A percentile compares a stretch with the other conserved stretches of the same genome.
These are phyloP conservation scores for Oreohelix idahoensis DNA, from an alignment of 1,140 invertebrate species.

Conservation along the genomic window DNA sequence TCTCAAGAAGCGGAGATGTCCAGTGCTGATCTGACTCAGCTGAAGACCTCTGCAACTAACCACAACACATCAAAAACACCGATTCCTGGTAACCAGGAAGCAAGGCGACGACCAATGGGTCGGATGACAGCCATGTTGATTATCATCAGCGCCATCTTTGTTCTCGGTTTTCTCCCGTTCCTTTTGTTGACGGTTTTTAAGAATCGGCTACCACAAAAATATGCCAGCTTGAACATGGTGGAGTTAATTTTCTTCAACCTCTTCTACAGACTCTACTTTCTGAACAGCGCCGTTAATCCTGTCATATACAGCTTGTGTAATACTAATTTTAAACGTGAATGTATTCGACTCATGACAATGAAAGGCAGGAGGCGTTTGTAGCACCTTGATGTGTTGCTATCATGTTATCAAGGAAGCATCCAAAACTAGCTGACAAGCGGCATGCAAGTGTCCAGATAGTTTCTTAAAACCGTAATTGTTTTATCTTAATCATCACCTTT, in stretches of 20 bases:
- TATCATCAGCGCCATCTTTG: slow-evolving; percentile 51
- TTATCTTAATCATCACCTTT: too few relatives aligned
- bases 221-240: slow-evolving; percentile 33
- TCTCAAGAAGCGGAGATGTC: too few relatives aligned
- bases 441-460: too few relatives aligned
- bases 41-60: too few relatives aligned
- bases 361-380: too few relatives aligned
- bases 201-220: slow-evolving; percentile 38
- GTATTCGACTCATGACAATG: not conserved
- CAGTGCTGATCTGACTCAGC: too few relatives aligned
- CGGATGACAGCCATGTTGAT: slow-evolving; percentile 52
- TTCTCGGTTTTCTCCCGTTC: slow-evolving; percentile 54
- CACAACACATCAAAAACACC: too few relatives aligned
- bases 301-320: slow-evolving; percentile 56
- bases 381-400: too few relatives aligned
- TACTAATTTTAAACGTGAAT: slow-evolving; percentile 50
- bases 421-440: too few relatives aligned
- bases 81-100: not conserved
- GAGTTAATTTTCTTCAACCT: slow-evolving; percentile 36
- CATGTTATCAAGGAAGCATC: too few relatives aligned
- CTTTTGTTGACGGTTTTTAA: slow-evolving; percentile 50
- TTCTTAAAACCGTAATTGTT: too few relatives aligned
- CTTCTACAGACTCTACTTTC: slow-evolving; percentile 52
- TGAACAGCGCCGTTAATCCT: slow-evolving; percentile 58
- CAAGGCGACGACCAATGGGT: not conserved